Evolutionary conservation across 2,888 invertebrate species (phyloP).

Genomic region (Kuschelorhynchus macadamiae): DNA sequence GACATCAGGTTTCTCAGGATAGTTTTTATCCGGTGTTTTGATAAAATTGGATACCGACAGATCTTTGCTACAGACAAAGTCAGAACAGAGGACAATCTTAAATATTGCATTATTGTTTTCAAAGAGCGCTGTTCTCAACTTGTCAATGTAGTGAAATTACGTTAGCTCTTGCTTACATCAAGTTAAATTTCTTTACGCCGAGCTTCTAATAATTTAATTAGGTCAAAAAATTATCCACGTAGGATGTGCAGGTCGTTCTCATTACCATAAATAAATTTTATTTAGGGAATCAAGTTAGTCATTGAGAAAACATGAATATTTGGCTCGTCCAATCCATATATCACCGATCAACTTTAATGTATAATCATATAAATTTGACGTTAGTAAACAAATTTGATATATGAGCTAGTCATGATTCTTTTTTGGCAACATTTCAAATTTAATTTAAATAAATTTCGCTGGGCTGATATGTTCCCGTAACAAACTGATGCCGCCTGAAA

Average conservation of each 20-base stretch:
- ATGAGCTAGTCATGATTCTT: constrained; percentile 29
- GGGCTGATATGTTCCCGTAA: background rate
- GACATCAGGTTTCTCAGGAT: too few relatives aligned
- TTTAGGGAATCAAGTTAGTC: constrained; percentile 1
- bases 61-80: too few relatives aligned
- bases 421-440: constrained; percentile 40
- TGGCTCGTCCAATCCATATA: background rate
- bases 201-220: constrained; percentile 1
- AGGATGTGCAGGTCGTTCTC: background rate
- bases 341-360: constrained; percentile 7
- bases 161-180: too few relatives aligned
- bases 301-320: constrained; percentile 4
- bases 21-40: too few relatives aligned
- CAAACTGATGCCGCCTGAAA: background rate
- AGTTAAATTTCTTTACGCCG: too few relatives aligned
- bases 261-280: constrained; percentile 9
- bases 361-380: constrained; percentile 9
- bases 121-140: too few relatives aligned
- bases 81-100: too few relatives aligned
- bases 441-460: constrained; percentile 20
- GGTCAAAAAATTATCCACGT: constrained; percentile 1
- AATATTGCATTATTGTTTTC: too few relatives aligned
- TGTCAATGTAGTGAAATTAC: too few relatives aligned
- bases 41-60: too few relatives aligned
- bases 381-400: constrained; percentile 41